These are phyloP conservation scores for Theristicus caerulescens DNA, from an alignment of 2,113 vertebrate genomes.

Conservation along the genomic window DNA sequence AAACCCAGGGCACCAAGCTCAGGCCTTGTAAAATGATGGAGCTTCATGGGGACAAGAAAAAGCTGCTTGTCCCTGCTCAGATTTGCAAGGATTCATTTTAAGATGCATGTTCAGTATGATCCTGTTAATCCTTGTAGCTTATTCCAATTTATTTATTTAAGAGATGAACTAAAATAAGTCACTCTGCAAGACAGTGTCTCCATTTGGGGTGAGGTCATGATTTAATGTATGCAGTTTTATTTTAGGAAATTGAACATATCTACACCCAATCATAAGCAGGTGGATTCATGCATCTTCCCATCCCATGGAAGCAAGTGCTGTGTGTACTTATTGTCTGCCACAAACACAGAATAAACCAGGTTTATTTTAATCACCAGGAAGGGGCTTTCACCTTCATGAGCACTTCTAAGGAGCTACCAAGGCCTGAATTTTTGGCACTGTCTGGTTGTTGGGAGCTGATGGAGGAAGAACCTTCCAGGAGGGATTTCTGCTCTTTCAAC, in stretches of 20 bases:
- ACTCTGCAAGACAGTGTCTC: not conserved
- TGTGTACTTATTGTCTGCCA: not conserved
- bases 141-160: not conserved
- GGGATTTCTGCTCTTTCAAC: not conserved
- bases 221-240: not conserved
- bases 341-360: not conserved
- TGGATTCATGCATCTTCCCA: not conserved
- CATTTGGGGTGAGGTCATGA: too few relatives aligned
- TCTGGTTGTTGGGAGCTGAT: not conserved
- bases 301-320: not conserved
- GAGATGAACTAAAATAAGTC: not conserved
- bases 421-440: accelerated
- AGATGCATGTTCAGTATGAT: not conserved
- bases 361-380: not conserved
- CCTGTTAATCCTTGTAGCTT: not conserved
- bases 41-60: not conserved
- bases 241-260: not conserved
- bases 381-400: not conserved
- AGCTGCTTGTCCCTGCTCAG: not conserved
- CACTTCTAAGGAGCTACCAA: not conserved
- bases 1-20: not conserved
- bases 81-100: not conserved
- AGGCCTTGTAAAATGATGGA: not conserved
- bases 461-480: not conserved
- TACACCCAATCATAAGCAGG: not conserved